phyloP scores from a whole-genome alignment of 2,888 invertebrate genomes.

The Dioctria linearis region DNA sequence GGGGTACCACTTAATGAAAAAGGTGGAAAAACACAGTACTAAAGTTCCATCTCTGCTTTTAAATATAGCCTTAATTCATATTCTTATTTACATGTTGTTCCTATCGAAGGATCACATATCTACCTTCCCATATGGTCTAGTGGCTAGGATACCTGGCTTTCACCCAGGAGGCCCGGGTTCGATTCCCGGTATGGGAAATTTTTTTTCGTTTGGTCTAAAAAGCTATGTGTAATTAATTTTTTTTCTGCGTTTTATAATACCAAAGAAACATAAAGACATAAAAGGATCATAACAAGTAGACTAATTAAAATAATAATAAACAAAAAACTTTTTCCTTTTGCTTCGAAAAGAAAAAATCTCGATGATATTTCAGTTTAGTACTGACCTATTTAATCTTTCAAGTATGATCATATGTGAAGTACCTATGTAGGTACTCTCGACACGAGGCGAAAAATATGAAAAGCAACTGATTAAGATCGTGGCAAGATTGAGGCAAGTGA shows the following conservation, averaged over 20 bases:
- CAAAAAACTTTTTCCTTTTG: not conserved
- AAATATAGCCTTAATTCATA: no score
- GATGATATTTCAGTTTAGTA: not conserved
- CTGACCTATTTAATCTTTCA: slow-evolving; percentile 22
- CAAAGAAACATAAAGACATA: no score
- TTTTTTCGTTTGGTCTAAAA: slow-evolving; percentile 58
- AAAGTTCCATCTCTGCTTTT: no score
- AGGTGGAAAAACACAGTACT: no score
- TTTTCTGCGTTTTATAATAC: not conserved
- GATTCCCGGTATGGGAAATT: slow-evolving; percentile 90
- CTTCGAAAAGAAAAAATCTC: not conserved
- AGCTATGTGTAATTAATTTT: not conserved
- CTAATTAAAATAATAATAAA: not conserved
- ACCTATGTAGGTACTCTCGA: not conserved
- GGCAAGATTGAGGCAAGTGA: not conserved
- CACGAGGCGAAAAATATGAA: not conserved
- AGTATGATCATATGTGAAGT: not conserved
- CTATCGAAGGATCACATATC: not conserved
- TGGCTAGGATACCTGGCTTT: slow-evolving; percentile 72
- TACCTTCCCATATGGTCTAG: slow-evolving; percentile 70
- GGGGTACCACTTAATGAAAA: no score
- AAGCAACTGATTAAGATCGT: slow-evolving; percentile 18
- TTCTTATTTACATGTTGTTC: not conserved
- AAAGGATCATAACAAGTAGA: not conserved
- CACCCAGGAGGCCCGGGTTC: slow-evolving; percentile 82